phyloP scores from a whole-genome alignment of 2,113 vertebrate genomes.

The Hucho hucho region DNA sequence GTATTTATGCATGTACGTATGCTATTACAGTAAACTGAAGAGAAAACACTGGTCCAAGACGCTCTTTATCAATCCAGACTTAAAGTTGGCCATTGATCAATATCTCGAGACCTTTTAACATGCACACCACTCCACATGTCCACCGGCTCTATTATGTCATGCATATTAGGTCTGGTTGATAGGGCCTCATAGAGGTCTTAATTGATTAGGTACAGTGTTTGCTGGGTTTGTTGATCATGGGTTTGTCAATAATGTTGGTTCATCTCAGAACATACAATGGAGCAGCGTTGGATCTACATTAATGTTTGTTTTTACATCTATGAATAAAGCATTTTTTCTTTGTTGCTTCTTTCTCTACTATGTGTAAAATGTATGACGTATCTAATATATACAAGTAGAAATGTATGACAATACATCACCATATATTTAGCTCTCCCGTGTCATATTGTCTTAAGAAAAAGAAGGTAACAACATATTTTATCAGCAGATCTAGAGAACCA shows the following conservation, averaged over 20 bases:
- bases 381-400: background rate
- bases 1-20: constrained; percentile 38
- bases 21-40: background rate
- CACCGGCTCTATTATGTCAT: background rate
- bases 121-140: background rate
- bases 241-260: too few relatives aligned
- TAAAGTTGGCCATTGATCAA: background rate
- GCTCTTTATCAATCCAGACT: background rate
- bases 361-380: background rate
- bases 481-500: constrained; percentile 66
- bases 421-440: background rate
- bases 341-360: background rate
- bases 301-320: background rate
- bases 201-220: background rate
- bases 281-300: background rate
- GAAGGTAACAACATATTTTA: constrained; percentile 34
- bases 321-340: background rate
- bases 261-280: background rate
- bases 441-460: constrained; percentile 1
- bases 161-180: background rate
- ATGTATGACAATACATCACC: background rate
- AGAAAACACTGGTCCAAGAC: background rate
- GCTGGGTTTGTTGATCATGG: too few relatives aligned
- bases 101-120: too few relatives aligned
- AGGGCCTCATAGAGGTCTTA: background rate